Evolutionary conservation across 64 coral and sea anemone genomes (phyloP).

Genomic region (Acropora tenuis): DNA sequence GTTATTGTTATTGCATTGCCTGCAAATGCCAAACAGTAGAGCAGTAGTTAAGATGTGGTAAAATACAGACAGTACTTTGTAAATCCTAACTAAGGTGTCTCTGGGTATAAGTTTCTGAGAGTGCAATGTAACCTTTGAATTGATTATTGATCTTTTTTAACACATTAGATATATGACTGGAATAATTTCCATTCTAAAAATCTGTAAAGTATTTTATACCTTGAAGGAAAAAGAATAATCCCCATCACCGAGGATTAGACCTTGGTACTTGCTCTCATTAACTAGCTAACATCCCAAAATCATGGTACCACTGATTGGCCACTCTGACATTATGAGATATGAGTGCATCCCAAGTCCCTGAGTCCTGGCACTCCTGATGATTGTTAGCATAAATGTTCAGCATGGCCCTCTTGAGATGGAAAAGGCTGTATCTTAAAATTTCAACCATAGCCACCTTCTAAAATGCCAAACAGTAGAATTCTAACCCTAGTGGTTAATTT

Average conservation of each 20-base stretch:
- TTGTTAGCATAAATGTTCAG: no score
- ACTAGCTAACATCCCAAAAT: constrained; percentile 30
- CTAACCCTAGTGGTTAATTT: no score
- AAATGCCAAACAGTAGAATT: no score
- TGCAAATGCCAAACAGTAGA: constrained; percentile 29
- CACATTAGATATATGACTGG: constrained; percentile 25
- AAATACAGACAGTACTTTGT: constrained; percentile 14
- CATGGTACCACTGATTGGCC: constrained; percentile 31
- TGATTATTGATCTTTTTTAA: constrained; percentile 56
- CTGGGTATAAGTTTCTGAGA: constrained; percentile 26
- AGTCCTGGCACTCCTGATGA: no score
- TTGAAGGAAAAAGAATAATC: no score
- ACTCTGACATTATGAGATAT: constrained; percentile 5
- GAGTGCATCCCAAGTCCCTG: background rate
- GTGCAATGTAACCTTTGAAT: constrained; percentile 32
- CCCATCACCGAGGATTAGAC: constrained; percentile 16
- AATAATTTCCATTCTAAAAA: constrained; percentile 1
- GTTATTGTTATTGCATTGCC: constrained; percentile 21
- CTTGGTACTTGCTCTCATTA: constrained; percentile 41
- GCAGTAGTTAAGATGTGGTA: constrained; percentile 43
- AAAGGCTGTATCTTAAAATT: no score
- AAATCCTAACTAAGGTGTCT: constrained; percentile 25
- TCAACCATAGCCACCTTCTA: no score
- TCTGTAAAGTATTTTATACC: no score
- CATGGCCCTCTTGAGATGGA: no score